These are phyloP conservation scores for Zaprionus ghesquierei DNA, from an alignment of 1,140 invertebrate species.

Conservation along the genomic window DNA sequence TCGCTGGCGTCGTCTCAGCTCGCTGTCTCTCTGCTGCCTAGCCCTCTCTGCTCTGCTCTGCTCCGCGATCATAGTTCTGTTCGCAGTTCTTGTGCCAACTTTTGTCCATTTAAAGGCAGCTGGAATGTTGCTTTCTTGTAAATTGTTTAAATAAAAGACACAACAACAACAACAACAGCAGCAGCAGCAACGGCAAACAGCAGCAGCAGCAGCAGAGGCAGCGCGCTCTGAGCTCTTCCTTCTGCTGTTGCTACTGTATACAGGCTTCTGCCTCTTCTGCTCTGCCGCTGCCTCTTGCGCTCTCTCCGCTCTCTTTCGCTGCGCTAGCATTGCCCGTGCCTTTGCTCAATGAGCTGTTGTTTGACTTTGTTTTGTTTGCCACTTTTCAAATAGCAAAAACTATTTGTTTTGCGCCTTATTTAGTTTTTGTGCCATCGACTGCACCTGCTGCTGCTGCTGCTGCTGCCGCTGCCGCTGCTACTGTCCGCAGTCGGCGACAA, in stretches of 20 bases:
- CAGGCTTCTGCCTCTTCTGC: constrained; percentile 1
- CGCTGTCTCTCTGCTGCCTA: neutral
- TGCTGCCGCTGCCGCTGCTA: constrained; percentile 39
- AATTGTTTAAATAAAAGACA: constrained; percentile 81
- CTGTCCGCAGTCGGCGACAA: neutral
- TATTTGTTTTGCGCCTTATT: constrained; percentile 70
- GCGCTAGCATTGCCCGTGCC: constrained; percentile 4
- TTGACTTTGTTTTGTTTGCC: constrained; percentile 61
- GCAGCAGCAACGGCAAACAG: constrained; percentile 5
- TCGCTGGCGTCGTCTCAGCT: constrained; percentile 27
- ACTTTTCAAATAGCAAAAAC: constrained; percentile 70
- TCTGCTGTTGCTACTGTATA: constrained; percentile 17
- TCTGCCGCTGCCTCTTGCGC: constrained; percentile 19
- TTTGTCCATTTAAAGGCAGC: constrained; percentile 80
- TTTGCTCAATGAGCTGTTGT: constrained; percentile 57
- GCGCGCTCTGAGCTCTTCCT: neutral
- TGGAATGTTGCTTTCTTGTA: constrained; percentile 81
- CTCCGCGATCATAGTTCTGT: constrained; percentile 21
- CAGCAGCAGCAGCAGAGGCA: neutral
- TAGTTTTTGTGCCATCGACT: constrained; percentile 53
- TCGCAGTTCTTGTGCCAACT: constrained; percentile 71
- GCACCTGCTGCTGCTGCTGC: constrained; percentile 51
- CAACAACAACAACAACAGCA: constrained; percentile 43
- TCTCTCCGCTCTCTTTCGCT: neutral
- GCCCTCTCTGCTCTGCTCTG: neutral